Percentiles rank a stretch among this genome's conserved stretches.
Conservation (phyloP, 2,888 invertebrate species). For the Lampropteryx suffumata region DNA sequence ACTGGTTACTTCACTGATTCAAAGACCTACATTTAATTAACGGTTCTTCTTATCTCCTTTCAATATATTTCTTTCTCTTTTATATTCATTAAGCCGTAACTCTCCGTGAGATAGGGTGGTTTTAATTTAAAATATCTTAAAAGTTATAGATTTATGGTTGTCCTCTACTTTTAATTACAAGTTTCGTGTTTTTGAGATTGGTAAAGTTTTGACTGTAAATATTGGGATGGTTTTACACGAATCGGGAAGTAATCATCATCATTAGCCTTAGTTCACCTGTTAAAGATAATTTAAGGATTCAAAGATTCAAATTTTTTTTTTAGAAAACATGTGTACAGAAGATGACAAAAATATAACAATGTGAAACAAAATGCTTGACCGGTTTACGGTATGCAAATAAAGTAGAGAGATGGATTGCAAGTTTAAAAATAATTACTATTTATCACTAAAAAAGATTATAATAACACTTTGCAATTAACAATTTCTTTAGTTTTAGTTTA, state of each 20-base stretch:
- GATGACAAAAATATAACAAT: too few relatives aligned
- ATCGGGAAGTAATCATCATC: conserved; percentile 22
- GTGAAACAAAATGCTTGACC: too few relatives aligned
- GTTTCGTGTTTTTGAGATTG: conserved; percentile 47
- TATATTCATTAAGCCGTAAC: conserved; percentile 45
- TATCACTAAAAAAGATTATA: too few relatives aligned
- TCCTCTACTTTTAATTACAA: conserved; percentile 64
- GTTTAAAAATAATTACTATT: too few relatives aligned
- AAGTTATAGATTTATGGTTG: conserved; percentile 69
- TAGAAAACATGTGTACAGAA: too few relatives aligned
- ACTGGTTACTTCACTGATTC: neutral
- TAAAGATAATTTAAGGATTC: too few relatives aligned
- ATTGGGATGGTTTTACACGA: conserved; percentile 28
- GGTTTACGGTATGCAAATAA: too few relatives aligned
- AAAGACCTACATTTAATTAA: conserved; percentile 22
- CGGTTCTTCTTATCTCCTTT: conserved; percentile 32
- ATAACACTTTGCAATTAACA: too few relatives aligned
- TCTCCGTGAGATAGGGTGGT: conserved; percentile 43
- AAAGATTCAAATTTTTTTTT: too few relatives aligned
- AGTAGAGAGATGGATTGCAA: too few relatives aligned
- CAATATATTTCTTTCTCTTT: conserved; percentile 41
- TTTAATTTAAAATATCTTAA: conserved; percentile 70
- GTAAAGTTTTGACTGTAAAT: conserved; percentile 38
- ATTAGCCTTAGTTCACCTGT: too few relatives aligned
- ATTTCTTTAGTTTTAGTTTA: too few relatives aligned